Conservation (phyloP, 2,888 invertebrate species). For the Xylocampa areola region DNA sequence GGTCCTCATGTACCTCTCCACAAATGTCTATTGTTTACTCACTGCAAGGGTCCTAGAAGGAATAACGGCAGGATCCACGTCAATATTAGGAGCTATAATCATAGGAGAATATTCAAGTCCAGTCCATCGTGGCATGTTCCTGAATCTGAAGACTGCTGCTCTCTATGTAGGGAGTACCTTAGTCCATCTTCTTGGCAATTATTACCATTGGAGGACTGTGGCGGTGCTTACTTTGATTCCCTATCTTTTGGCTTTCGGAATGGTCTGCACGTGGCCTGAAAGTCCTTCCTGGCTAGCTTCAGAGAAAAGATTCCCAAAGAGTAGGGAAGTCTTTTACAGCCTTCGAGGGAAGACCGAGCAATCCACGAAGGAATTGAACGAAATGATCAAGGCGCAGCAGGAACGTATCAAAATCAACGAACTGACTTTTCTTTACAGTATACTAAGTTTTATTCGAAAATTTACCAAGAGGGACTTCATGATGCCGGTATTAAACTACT, state of each 20-base stretch:
- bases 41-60: conserved; percentile 71
- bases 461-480: conserved; percentile 45
- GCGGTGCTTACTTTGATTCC: conserved; percentile 61
- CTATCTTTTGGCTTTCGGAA: conserved; percentile 54
- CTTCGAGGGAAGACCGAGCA: conserved; percentile 80
- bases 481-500: conserved; percentile 55
- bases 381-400: conserved; percentile 63
- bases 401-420: conserved; percentile 23
- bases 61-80: conserved; percentile 82
- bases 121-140: conserved; percentile 68
- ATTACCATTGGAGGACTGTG: conserved; percentile 64
- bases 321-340: conserved; percentile 84
- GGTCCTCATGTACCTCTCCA: conserved; percentile 73
- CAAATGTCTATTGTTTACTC: conserved; percentile 69
- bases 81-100: conserved; percentile 70
- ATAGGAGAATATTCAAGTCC: conserved; percentile 74
- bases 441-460: conserved; percentile 31
- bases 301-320: conserved; percentile 76
- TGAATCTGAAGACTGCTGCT: conserved; percentile 67
- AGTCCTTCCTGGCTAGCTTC: conserved; percentile 90
- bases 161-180: conserved; percentile 62
- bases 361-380: conserved; percentile 59
- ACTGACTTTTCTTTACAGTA: background rate
- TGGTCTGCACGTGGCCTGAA: conserved; percentile 87
- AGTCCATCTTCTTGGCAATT: conserved; percentile 64